These are phyloP conservation scores for Etheostoma nigrum DNA, from an alignment of 2,797 vertebrate species.

Conservation along the genomic window DNA sequence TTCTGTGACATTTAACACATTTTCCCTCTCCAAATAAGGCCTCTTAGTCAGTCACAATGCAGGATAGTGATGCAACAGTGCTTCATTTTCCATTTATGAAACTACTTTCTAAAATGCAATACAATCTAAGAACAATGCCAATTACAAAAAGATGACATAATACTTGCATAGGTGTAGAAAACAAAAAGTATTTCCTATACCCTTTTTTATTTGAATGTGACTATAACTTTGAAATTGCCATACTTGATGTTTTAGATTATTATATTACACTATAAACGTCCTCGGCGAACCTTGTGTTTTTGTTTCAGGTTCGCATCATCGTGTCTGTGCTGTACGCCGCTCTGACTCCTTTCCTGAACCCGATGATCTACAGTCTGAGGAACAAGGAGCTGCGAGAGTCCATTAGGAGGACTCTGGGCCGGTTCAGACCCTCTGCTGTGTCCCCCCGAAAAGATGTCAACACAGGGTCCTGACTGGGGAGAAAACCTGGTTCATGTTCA, in stretches of 20 bases:
- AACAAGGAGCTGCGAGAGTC: slow-evolving; percentile 72
- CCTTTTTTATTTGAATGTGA: no score
- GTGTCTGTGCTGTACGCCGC: slow-evolving; percentile 54
- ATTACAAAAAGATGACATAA: slow-evolving; percentile 2
- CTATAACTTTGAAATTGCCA: no score
- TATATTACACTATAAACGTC: neutral
- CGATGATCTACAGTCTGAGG: slow-evolving; percentile 78
- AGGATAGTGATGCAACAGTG: no score
- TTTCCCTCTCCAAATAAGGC: no score
- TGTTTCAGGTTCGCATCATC: slow-evolving; percentile 44
- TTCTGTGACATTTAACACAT: no score
- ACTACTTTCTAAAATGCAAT: slow-evolving; percentile 29
- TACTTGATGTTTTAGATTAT: no score
- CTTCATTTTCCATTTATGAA: no score
- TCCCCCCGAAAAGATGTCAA: neutral
- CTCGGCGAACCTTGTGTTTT: neutral
- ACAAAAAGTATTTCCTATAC: no score
- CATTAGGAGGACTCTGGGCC: slow-evolving; percentile 45
- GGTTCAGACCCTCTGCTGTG: slow-evolving; percentile 22
- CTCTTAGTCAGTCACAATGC: no score
- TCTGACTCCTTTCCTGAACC: slow-evolving; percentile 66
- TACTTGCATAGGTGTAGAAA: no score
- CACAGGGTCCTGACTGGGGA: neutral
- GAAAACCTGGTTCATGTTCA: neutral
- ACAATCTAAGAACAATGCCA: slow-evolving; percentile 7